Conservation (phyloP, 2,797 vertebrate species). For the Melanogrammus aeglefinus region DNA sequence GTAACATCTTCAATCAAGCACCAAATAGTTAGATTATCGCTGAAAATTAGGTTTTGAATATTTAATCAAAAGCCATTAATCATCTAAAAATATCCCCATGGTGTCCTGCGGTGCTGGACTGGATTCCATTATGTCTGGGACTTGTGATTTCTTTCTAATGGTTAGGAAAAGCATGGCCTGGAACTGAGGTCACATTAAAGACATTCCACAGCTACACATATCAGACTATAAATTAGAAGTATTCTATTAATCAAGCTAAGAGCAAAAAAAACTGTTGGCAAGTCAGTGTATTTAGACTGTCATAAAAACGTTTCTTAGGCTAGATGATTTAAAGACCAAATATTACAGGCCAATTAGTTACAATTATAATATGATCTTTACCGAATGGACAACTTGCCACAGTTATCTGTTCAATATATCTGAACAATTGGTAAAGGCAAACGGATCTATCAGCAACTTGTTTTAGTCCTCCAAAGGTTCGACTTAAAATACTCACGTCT, state of each 20-base stretch:
- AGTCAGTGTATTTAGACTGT: neutral
- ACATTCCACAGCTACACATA: neutral
- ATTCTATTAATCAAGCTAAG: neutral
- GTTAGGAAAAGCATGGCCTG: neutral
- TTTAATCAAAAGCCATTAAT: constrained; percentile 61
- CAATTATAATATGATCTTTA: neutral
- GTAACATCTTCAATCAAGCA: constrained; percentile 37
- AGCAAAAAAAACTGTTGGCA: neutral
- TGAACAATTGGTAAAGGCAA: neutral
- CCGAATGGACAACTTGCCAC: neutral
- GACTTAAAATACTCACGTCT: constrained; percentile 71
- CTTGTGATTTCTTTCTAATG: constrained; percentile 34
- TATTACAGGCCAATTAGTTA: too few relatives aligned
- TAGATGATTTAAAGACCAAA: neutral
- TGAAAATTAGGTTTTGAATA: constrained; percentile 72
- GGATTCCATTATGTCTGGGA: constrained; percentile 41
- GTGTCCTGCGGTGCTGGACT: constrained; percentile 26
- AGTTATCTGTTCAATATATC: neutral
- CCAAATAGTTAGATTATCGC: constrained; percentile 64
- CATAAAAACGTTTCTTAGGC: neutral
- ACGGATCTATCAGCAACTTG: neutral
- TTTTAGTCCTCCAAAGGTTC: neutral
- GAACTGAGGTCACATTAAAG: neutral
- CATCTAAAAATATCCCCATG: constrained; percentile 67
- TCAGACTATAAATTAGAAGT: neutral